Evolutionary conservation across 2,888 invertebrate species (phyloP), one percentile per base, ranked within the genome.

Genomic region (Fragum whitleyi): DNA sequence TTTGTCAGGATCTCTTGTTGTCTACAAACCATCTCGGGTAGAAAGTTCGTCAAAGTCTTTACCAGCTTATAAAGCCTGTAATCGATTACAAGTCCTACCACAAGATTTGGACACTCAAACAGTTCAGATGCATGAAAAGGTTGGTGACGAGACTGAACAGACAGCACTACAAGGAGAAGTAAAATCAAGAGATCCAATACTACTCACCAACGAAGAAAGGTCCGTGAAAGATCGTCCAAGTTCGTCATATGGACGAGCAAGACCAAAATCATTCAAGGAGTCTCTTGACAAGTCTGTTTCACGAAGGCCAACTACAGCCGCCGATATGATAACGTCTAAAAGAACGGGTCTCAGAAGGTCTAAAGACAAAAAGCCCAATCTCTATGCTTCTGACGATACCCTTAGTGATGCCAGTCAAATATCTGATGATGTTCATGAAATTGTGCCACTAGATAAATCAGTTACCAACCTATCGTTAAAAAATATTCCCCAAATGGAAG

Each of bases 171-270:
- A 59, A 26, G 6, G 26, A 1, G 23, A 26, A 14, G 19, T 2
- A 29, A n/a, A n/a, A 2, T 14, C 19, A 19, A 11, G n/a, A 19
- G 61, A 61, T 61, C 19, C 61, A 14, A 19, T 32, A 6, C 9
- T 32, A n/a, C 16, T 32, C 32, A n/a, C n/a, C n/a, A 29, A 6
- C 11, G 61, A 61, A 16, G 32, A 39, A 1, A 42, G 42, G n/a
- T 42, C 42, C 11, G 16, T 21, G 1, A n/a, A 36, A 19, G 23
- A 65, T 11, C 21, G 65, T 19, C 65, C 65, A 65, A 21, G 36
- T 21, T 65, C 65, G 1, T 65, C 65, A 9, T 65, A 65, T 42
- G 65, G 65, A 42, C 32, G 65, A n/a, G 1, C 42, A 26, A 65
- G 42, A 19, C 1, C 11, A 21, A 5, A 11, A 26, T 42, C 65